Base-by-base conservation (phyloP, 2,113 vertebrate genomes). In the Empidonax alnorum region DNA sequence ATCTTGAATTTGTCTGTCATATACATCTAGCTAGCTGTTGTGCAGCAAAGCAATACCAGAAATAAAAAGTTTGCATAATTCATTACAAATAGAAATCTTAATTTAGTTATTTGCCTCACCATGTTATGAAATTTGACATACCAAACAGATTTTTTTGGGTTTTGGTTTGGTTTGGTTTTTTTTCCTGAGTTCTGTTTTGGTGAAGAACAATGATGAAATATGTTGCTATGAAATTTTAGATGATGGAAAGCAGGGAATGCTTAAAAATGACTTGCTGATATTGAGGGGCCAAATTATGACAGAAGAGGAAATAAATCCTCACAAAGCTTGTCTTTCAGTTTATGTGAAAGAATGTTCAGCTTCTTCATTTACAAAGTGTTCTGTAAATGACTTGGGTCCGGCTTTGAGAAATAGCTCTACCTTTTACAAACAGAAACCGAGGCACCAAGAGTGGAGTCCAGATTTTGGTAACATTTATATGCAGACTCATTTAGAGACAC, bases 1-100 rank as follows among this genome's bases (percentile, higher is more conserved):
- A 6, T 84, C 55, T 73, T 93, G n/a, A 91, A 74, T 93, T 89
- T 85, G n/a, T 92, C 50, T 93, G 89, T 22, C 42, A 3, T 83
- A 28, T 75, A 31, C 52, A 78, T 92, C 76, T 91, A 84, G 52
- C 19, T 81, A 69, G 67, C 28, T 87, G 18, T 78, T 84, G 47
- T 3, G 2, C 35, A 75, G 31, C 33, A 94, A 87, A 81, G 53
- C 16, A 68, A 71, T 47, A 93, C 58, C 25, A 90, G 67, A 67
- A 87, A 50, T 35, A 9, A 61, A 83, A 87, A 66, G 62, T 18
- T 33, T 62, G 15, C 5, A 3, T 76, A 44, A 62, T 15, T 93
- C 2, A 5, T 87, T 86, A 31, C 52, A 85, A 68, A 71, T 37
- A 9, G 10, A 91, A 72, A 65, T 77, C 21, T 84, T 78, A 61